These are phyloP conservation scores for Chrysaora quinquecirrha DNA, from an alignment of 30 jellyfish, hydroid and myxozoan genomes.

Conservation along the genomic window DNA sequence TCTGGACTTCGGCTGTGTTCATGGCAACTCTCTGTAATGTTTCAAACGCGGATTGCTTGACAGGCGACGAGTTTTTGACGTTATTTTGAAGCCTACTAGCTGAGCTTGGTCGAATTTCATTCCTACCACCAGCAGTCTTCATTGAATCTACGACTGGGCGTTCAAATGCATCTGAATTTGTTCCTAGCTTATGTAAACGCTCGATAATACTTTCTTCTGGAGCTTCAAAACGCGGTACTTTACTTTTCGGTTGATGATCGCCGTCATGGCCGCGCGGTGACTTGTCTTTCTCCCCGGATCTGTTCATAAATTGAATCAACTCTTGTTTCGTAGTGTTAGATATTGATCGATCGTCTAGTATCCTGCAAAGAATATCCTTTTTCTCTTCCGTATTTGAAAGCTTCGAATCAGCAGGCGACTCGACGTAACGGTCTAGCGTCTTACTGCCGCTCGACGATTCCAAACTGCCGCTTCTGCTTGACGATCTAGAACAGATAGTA, in stretches of 20 bases:
- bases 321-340: constrained; percentile 44
- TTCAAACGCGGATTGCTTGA: too few relatives aligned
- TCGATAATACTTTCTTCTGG: too few relatives aligned
- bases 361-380: constrained; percentile 11
- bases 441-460: too few relatives aligned
- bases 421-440: too few relatives aligned
- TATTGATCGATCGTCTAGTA: constrained; percentile 35
- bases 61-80: background rate
- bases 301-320: constrained; percentile 1
- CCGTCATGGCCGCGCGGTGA: background rate
- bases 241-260: background rate
- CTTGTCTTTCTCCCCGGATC: background rate
- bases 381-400: background rate
- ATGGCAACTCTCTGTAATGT: too few relatives aligned
- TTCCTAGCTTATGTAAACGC: too few relatives aligned
- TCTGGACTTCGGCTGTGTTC: background rate
- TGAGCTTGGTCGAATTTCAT: background rate
- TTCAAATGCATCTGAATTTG: background rate
- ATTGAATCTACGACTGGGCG: background rate
- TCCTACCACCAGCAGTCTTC: background rate
- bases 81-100: background rate
- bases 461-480: too few relatives aligned
- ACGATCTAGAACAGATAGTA: too few relatives aligned
- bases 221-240: background rate
- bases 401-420: too few relatives aligned